These are phyloP conservation scores for Tetramorium simillimum DNA, from an alignment of 1,140 invertebrate species.

Conservation along the genomic window DNA sequence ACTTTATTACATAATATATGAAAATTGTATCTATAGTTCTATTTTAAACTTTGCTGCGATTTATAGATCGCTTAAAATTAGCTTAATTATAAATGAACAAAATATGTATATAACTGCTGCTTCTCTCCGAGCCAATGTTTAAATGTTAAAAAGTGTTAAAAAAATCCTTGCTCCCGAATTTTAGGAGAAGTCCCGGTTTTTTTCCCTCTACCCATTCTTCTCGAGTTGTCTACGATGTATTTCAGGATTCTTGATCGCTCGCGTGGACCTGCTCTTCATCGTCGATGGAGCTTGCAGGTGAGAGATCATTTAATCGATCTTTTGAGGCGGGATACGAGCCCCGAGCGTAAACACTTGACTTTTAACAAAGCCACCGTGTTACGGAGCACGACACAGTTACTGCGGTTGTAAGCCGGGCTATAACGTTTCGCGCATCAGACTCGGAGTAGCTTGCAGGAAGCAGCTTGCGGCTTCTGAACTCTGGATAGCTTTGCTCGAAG, in stretches of 20 bases:
- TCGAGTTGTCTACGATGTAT: slow-evolving; percentile 44
- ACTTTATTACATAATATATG: background rate
- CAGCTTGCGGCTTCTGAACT: slow-evolving; percentile 73
- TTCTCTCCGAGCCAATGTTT: background rate
- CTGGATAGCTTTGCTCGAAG: slow-evolving; percentile 69
- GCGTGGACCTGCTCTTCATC: slow-evolving; percentile 39
- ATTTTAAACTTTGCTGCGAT: background rate
- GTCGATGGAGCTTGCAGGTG: slow-evolving; percentile 50
- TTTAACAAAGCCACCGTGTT: slow-evolving; percentile 68
- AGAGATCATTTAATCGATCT: slow-evolving; percentile 62
- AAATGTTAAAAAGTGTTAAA: background rate
- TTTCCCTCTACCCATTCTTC: background rate
- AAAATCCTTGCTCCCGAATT: background rate
- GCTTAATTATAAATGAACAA: background rate
- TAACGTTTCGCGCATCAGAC: slow-evolving; percentile 65
- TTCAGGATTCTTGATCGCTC: slow-evolving; percentile 53
- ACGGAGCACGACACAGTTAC: slow-evolving; percentile 67
- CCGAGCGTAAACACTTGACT: slow-evolving; percentile 52
- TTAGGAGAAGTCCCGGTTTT: background rate
- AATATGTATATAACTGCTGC: background rate
- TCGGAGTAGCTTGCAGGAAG: slow-evolving; percentile 64
- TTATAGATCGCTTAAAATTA: background rate
- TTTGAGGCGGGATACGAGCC: slow-evolving; percentile 36
- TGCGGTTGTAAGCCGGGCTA: slow-evolving; percentile 71
- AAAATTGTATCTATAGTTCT: background rate